Percentiles rank a stretch among this genome's conserved stretches.
These are phyloP conservation scores for Euwallacea similis DNA, from an alignment of 1,140 invertebrate species.

Conservation along the genomic window DNA sequence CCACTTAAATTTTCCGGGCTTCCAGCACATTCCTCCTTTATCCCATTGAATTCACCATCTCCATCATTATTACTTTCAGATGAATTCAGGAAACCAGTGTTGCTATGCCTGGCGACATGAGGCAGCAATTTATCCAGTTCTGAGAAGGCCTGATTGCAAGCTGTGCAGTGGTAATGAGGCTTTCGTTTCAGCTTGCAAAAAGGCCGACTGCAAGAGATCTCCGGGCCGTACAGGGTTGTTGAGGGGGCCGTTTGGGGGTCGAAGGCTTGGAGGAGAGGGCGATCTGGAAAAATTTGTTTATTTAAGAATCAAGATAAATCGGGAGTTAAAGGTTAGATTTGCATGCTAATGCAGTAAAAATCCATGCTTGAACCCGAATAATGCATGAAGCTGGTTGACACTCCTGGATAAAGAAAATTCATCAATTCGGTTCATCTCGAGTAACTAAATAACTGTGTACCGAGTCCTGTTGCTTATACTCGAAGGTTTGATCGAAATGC, in stretches of 20 bases:
- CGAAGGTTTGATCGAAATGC: no score
- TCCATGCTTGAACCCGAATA: no score
- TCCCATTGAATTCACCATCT: conserved; percentile 23
- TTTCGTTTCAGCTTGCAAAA: conserved; percentile 86
- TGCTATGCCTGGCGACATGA: conserved; percentile 72
- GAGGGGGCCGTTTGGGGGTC: conserved; percentile 26
- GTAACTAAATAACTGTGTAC: no score
- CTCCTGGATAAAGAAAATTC: no score
- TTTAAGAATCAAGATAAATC: no score
- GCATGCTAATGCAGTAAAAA: no score
- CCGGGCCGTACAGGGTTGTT: conserved; percentile 53
- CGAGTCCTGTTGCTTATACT: no score
- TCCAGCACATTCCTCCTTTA: conserved; percentile 51
- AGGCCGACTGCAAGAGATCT: conserved; percentile 74
- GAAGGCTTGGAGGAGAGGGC: background rate
- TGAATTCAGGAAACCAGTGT: conserved; percentile 55
- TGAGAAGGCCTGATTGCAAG: conserved; percentile 82
- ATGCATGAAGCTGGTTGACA: no score
- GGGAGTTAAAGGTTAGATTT: no score
- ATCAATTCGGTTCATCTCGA: no score
- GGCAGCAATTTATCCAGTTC: conserved; percentile 68
- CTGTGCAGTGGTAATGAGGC: conserved; percentile 83
- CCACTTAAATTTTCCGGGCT: conserved; percentile 52
- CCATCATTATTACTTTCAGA: conserved; percentile 3
- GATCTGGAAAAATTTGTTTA: background rate